These are phyloP conservation scores for Meghimatium bilineatum DNA, from an alignment of 2,888 invertebrate species.

Conservation along the genomic window DNA sequence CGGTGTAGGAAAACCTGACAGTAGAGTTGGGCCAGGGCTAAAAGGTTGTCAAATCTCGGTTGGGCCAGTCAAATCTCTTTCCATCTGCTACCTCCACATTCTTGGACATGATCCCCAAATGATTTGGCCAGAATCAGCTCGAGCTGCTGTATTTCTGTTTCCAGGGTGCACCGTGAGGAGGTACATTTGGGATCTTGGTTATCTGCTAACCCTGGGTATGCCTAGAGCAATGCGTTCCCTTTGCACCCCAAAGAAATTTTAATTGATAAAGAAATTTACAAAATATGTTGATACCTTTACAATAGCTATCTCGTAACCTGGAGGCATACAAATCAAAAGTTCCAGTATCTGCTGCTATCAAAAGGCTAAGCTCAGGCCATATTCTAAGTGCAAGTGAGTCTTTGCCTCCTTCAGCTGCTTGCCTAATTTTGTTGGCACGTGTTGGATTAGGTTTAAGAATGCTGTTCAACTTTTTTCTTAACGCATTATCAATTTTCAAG, in stretches of 20 bases:
- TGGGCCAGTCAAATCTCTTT: too few relatives aligned
- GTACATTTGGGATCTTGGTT: too few relatives aligned
- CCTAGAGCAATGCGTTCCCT: too few relatives aligned
- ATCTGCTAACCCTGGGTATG: too few relatives aligned
- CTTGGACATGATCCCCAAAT: too few relatives aligned
- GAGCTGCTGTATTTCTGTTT: too few relatives aligned
- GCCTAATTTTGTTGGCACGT: slow-evolving; percentile 68
- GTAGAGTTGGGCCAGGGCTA: too few relatives aligned
- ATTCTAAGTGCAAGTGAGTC: slow-evolving; percentile 64
- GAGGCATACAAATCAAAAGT: slow-evolving; percentile 69
- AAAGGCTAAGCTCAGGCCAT: slow-evolving; percentile 68
- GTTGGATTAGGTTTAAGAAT: slow-evolving; percentile 64
- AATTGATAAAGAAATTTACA: not conserved
- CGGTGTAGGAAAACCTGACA: too few relatives aligned
- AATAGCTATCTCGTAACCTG: slow-evolving; percentile 60
- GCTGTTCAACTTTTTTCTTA: slow-evolving; percentile 62
- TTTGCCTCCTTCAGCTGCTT: slow-evolving; percentile 63
- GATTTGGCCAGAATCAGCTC: too few relatives aligned
- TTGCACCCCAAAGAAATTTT: not conserved
- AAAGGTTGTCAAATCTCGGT: too few relatives aligned
- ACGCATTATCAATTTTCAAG: slow-evolving; percentile 60
- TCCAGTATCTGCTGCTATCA: slow-evolving; percentile 70
- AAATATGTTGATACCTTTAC: slow-evolving; percentile 25
- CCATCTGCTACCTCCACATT: too few relatives aligned
- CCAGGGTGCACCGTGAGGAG: too few relatives aligned